phyloP scores from a whole-genome alignment of 2,113 vertebrate species.

The Bothrops jararaca region DNA sequence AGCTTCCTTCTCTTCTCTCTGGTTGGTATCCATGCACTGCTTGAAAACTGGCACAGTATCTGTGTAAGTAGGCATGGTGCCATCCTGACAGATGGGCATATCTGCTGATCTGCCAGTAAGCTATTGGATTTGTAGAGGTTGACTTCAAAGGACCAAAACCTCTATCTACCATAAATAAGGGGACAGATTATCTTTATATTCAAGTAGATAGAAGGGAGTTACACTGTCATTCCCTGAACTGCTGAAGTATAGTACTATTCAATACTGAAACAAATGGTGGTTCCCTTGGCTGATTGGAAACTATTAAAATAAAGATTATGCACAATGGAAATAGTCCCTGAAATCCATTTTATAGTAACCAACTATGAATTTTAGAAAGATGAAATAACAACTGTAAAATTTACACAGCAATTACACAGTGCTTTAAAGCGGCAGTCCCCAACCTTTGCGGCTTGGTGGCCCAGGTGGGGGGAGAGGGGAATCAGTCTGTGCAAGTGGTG shows the following conservation, averaged over 20 bases:
- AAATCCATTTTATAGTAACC: background rate
- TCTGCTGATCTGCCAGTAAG: conserved; percentile 63
- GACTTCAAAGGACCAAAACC: conserved; percentile 48
- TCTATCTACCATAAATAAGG: conserved; percentile 50
- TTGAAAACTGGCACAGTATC: conserved; percentile 58
- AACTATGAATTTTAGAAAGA: background rate
- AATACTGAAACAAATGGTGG: conserved; percentile 6
- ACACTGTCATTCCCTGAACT: background rate
- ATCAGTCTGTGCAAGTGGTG: no score
- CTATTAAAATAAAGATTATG: background rate
- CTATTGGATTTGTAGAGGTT: conserved; percentile 62
- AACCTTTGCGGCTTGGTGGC: no score
- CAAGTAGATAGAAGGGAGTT: conserved; percentile 9
- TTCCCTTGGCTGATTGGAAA: background rate
- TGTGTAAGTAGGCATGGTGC: conserved; percentile 62
- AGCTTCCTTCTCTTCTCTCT: conserved; percentile 51
- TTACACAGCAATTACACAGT: background rate
- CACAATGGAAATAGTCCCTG: background rate
- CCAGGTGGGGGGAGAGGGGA: no score
- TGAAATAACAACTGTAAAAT: background rate
- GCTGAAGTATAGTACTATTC: background rate
- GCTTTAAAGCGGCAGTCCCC: background rate
- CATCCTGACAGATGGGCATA: conserved; percentile 71
- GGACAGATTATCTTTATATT: conserved; percentile 9
- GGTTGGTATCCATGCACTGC: conserved; percentile 43